A percentile compares a stretch with the other conserved stretches of the same genome.
phyloP scores from a whole-genome alignment of 2,113 vertebrate species.

The Malurus melanocephalus region DNA sequence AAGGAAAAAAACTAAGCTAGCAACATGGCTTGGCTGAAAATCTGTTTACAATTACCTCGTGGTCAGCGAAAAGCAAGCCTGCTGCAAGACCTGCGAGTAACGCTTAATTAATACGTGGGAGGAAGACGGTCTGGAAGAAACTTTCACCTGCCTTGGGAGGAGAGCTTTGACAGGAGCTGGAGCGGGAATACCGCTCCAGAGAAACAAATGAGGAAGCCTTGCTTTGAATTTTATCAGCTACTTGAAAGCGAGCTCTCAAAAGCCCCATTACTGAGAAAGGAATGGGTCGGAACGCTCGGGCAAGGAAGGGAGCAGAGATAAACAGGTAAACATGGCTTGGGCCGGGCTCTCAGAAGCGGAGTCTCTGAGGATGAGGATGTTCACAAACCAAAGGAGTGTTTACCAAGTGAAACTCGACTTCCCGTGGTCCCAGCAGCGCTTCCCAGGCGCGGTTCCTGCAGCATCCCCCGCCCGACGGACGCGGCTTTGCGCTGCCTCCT shows the following conservation, averaged over 20 bases:
- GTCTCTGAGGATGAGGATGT: background rate
- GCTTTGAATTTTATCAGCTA: constrained; percentile 25
- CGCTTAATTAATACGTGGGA: background rate
- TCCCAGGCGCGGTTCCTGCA: accelerated
- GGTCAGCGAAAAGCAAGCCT: constrained; percentile 1
- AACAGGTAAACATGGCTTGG: background rate
- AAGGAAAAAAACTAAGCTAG: background rate
- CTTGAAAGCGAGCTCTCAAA: constrained; percentile 20
- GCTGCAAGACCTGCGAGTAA: background rate
- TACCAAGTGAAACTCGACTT: background rate
- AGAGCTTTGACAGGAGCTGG: constrained; percentile 2
- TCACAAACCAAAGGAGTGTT: accelerated
- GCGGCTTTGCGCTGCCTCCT: background rate
- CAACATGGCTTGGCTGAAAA: background rate
- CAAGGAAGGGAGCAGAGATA: background rate
- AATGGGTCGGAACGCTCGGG: background rate
- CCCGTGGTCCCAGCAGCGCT: background rate
- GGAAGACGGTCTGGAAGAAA: background rate
- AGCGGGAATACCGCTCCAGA: background rate
- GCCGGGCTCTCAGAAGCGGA: background rate
- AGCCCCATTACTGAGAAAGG: background rate
- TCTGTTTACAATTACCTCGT: background rate
- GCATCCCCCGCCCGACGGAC: background rate
- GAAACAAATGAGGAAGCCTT: background rate
- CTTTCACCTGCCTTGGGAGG: background rate